phyloP scores from a whole-genome alignment of 2,797 vertebrate genomes.

The Limosa lapponica region DNA sequence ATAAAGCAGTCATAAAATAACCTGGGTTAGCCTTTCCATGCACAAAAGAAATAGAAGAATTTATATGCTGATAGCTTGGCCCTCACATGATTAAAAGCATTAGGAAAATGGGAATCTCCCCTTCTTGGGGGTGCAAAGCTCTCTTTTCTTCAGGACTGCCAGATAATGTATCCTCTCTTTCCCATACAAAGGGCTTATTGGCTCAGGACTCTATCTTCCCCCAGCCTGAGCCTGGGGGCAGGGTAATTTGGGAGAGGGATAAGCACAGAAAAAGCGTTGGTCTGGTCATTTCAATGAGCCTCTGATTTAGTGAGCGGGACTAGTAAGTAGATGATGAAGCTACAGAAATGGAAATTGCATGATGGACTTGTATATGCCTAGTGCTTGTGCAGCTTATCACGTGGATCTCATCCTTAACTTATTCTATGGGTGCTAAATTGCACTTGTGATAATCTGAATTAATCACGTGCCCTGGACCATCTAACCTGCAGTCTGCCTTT shows the following conservation, averaged over 20 bases:
- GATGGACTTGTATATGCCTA: not conserved
- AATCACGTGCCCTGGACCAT: not conserved
- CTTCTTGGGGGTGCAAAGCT: constrained; percentile 54
- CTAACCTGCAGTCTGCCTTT: constrained; percentile 15
- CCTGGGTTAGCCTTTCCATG: not conserved
- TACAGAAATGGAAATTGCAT: constrained; percentile 43
- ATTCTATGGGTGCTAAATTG: not conserved
- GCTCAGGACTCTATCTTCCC: constrained; percentile 50
- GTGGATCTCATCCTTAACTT: not conserved
- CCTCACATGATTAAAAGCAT: constrained; percentile 26
- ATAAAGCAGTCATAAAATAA: constrained; percentile 1
- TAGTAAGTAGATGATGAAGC: constrained; percentile 15
- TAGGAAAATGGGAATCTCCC: constrained; percentile 47
- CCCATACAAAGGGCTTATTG: constrained; percentile 56
- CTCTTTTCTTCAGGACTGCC: constrained; percentile 33
- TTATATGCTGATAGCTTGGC: constrained; percentile 11
- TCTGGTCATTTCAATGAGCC: constrained; percentile 38
- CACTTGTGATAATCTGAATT: constrained; percentile 27
- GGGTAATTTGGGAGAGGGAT: constrained; percentile 62
- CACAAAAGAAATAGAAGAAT: constrained; percentile 38
- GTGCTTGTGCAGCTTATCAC: not conserved
- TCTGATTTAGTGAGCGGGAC: not conserved
- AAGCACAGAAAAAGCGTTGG: not conserved
- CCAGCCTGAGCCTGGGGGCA: constrained; percentile 48
- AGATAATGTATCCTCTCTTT: constrained; percentile 53